These are phyloP conservation scores for Centruroides sculpturatus DNA, from an alignment of 1,140 invertebrate species.

Conservation along the genomic window DNA sequence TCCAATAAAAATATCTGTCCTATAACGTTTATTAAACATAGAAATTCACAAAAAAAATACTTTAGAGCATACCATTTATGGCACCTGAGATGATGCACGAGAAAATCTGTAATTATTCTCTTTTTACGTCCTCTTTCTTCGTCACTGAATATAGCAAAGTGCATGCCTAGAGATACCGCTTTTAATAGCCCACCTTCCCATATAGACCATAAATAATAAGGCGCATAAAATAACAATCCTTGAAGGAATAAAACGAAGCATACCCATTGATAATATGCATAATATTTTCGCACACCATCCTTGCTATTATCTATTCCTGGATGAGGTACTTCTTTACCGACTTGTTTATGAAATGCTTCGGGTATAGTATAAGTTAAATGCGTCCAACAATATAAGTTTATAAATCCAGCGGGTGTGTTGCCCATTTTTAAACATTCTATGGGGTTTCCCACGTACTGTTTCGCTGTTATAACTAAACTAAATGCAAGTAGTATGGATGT, in stretches of 20 bases:
- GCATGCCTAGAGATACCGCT: slow-evolving; percentile 7
- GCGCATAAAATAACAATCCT: slow-evolving; percentile 92
- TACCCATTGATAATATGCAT: slow-evolving; percentile 33
- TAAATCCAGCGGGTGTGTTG: neutral
- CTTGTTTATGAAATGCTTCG: slow-evolving; percentile 33
- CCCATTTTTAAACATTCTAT: slow-evolving; percentile 53
- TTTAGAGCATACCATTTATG: slow-evolving; percentile 55
- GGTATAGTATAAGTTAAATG: slow-evolving; percentile 84
- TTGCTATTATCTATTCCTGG: slow-evolving; percentile 40
- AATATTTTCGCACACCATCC: slow-evolving; percentile 19
- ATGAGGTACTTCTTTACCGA: slow-evolving; percentile 45
- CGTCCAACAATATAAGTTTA: slow-evolving; percentile 35
- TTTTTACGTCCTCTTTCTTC: slow-evolving; percentile 34
- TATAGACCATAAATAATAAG: slow-evolving; percentile 41
- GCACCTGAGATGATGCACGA: slow-evolving; percentile 20
- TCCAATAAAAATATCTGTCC: slow-evolving; percentile 96
- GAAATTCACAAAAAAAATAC: slow-evolving; percentile 53
- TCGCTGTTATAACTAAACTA: slow-evolving; percentile 76
- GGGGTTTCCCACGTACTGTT: slow-evolving; percentile 70
- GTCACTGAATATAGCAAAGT: slow-evolving; percentile 9
- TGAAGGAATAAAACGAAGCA: slow-evolving; percentile 51
- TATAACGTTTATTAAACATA: slow-evolving; percentile 71
- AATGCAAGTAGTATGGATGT: slow-evolving; percentile 67
- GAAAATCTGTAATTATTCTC: slow-evolving; percentile 11
- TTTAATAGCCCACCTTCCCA: slow-evolving; percentile 14